These are phyloP conservation scores for Mythimna loreyi DNA, from an alignment of 2,888 invertebrate species.

Conservation along the genomic window DNA sequence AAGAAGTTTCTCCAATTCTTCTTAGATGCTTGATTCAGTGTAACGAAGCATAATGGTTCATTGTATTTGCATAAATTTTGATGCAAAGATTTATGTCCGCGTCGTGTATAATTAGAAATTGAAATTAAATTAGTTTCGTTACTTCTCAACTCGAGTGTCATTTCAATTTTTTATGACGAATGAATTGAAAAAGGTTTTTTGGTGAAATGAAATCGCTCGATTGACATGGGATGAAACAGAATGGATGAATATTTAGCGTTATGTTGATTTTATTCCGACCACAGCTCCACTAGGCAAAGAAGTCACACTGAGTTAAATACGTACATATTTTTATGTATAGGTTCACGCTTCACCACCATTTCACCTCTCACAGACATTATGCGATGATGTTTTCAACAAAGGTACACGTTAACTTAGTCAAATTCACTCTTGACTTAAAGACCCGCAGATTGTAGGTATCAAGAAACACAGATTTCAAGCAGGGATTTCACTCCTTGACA, in stretches of 20 bases:
- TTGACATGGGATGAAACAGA: slow-evolving; percentile 36
- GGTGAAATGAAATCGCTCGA: slow-evolving; percentile 27
- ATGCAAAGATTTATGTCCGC: slow-evolving; percentile 81
- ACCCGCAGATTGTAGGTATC: too few species aligned
- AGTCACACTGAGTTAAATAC: neutral
- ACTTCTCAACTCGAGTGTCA: slow-evolving; percentile 58
- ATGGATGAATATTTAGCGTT: slow-evolving; percentile 46
- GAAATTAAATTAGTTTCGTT: slow-evolving; percentile 67
- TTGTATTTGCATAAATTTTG: slow-evolving; percentile 88
- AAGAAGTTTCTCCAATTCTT: slow-evolving; percentile 81
- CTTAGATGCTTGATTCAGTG: slow-evolving; percentile 81
- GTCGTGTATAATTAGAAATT: slow-evolving; percentile 78
- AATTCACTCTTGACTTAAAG: too few species aligned
- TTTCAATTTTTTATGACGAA: slow-evolving; percentile 56
- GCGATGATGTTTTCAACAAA: too few species aligned
- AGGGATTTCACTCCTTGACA: too few species aligned
- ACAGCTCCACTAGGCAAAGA: neutral
- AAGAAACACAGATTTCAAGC: too few species aligned
- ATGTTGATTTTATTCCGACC: slow-evolving; percentile 22
- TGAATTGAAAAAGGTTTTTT: slow-evolving; percentile 47
- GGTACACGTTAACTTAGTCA: too few species aligned
- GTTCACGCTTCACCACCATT: too few species aligned
- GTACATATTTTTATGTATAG: too few species aligned
- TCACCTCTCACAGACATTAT: too few species aligned
- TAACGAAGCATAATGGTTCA: slow-evolving; percentile 87